Base-by-base conservation (phyloP, 2,888 invertebrate species). In the Theretra japonica region DNA sequence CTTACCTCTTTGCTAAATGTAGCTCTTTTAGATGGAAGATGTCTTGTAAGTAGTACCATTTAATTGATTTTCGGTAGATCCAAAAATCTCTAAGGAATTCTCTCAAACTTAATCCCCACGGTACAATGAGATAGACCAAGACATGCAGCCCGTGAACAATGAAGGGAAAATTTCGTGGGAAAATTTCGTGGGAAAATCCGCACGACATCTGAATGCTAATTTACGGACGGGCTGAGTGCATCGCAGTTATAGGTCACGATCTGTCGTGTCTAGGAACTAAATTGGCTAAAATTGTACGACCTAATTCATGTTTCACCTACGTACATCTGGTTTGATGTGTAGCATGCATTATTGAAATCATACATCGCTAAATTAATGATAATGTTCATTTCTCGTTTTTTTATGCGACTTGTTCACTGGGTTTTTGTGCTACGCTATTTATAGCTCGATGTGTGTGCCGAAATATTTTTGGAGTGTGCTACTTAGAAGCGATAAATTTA, bases 281-380 rank as follows among this genome's bases (percentile, higher is more conserved):
- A 65, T 65, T 65, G 65, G 65, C 65, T 65, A 65, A 65, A 65
- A 65, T 65, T 65, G 65, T 48, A 65, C 65, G 65, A 65, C 65
- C 65, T 65, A 65, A 65, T 48, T 65, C 48, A 48, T 65, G 65
- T 65, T 65, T 65, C 65, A 65, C 65, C 65, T 65, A 65, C 65
- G 65, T 65, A 23, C 65, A 65, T 65, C 48, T 65, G 33, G 19
- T 65, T 48, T 48, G 65, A 65, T 48, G 48, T 48, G 48, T 23
- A 23, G 23, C 65, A 48, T 65, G 65, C 48, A 65, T 15, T 65
- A 48, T 65, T 23, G 65, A 2, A 48, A 48, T 65, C 15, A 65
- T 48, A 65, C 15, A 23, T 33, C 48, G 2, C 19, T n/a, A n/a
- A 60, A 19, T 25, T 19, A 59, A 59, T 19, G 25, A 17, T 60